These are phyloP conservation scores for Drepana arcuata DNA, from an alignment of 1,140 invertebrate genomes.

Conservation along the genomic window DNA sequence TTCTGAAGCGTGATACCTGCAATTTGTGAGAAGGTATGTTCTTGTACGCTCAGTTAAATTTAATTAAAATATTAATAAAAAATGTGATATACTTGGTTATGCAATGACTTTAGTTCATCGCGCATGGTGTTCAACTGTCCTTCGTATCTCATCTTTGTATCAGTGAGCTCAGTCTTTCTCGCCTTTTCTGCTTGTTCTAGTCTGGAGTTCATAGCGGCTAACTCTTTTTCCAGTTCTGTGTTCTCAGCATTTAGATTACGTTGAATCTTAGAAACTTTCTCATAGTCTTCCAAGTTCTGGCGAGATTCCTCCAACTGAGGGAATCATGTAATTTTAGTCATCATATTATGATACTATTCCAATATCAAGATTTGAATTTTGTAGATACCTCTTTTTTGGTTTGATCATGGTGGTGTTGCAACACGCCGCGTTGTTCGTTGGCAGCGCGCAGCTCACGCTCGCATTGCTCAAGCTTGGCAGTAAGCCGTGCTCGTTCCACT, in stretches of 20 bases:
- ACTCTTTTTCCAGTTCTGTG: conserved; percentile 81
- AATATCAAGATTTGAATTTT: no score
- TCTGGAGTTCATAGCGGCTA: conserved; percentile 79
- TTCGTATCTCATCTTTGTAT: conserved; percentile 91
- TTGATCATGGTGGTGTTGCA: conserved; percentile 61
- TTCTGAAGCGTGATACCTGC: conserved; percentile 83
- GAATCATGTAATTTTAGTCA: no score
- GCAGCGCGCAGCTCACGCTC: conserved; percentile 81
- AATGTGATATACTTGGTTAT: conserved; percentile 85
- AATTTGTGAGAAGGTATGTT: no score
- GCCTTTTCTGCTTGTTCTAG: conserved; percentile 84
- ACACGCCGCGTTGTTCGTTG: conserved; percentile 80
- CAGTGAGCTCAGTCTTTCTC: conserved; percentile 86
- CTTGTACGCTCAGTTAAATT: no score
- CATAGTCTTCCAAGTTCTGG: conserved; percentile 88
- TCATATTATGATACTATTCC: no score
- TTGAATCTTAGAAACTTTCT: conserved; percentile 87
- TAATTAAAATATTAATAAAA: no score
- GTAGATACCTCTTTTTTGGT: conserved; percentile 51
- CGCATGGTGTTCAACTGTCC: conserved; percentile 87
- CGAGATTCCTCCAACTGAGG: conserved; percentile 84
- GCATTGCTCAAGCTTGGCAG: conserved; percentile 80
- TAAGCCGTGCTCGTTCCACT: conserved; percentile 78
- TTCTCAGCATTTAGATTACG: conserved; percentile 83
- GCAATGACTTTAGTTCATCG: conserved; percentile 88